Percentiles rank a stretch among this genome's conserved stretches.
Evolutionary conservation across 2,888 invertebrate species (phyloP).

Genomic region (Tachina lurida): DNA sequence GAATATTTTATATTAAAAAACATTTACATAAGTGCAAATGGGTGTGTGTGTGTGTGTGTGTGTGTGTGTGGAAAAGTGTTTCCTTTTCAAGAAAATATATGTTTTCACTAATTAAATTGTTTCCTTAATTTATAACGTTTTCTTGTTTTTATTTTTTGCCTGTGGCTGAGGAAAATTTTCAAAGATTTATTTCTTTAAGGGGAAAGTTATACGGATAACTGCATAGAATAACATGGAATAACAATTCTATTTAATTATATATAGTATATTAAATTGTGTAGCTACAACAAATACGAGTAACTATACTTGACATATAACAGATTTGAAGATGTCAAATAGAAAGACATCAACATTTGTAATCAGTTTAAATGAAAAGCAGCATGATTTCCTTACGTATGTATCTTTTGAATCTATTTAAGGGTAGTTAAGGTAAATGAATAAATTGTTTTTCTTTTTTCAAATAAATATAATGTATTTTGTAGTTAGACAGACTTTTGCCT

Average conservation of each 20-base stretch:
- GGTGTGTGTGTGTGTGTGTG: not conserved
- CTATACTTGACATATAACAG: conserved; percentile 56
- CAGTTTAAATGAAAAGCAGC: conserved; percentile 9
- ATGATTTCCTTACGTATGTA: not conserved
- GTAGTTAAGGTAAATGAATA: conserved; percentile 33
- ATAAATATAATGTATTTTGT: not conserved
- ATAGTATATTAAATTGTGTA: conserved; percentile 40
- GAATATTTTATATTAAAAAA: conserved; percentile 37
- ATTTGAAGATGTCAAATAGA: conserved; percentile 58
- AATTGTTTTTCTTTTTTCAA: not conserved
- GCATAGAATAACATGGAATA: conserved; percentile 12
- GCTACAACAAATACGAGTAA: conserved; percentile 7
- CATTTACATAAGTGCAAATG: not conserved
- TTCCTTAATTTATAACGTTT: conserved; percentile 39
- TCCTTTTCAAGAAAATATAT: conserved; percentile 64
- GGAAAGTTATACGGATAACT: not conserved
- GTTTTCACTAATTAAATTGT: conserved; percentile 70
- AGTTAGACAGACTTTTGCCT: not conserved
- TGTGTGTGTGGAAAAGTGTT: not conserved
- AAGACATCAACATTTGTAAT: conserved; percentile 57
- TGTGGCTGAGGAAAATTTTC: not conserved
- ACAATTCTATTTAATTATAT: conserved; percentile 60
- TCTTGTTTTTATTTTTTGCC: not conserved
- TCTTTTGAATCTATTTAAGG: conserved; percentile 22
- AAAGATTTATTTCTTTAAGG: conserved; percentile 58